phyloP scores from a whole-genome alignment of 1,140 invertebrate species.

The Cyclina sinensis region DNA sequence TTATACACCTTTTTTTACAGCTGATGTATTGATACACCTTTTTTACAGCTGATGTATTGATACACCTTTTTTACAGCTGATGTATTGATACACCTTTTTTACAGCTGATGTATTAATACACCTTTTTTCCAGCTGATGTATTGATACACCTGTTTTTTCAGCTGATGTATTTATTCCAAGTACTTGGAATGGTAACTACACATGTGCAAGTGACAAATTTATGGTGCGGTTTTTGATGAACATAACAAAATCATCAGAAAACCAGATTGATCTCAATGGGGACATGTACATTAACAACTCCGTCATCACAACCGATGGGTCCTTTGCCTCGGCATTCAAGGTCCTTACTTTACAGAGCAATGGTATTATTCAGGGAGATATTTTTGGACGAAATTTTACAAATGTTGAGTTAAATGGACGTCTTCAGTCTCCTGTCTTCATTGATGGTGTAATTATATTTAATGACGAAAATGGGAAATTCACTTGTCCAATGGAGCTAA shows the following conservation, averaged over 20 bases:
- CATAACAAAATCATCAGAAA: slow-evolving; percentile 17
- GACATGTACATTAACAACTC: slow-evolving; percentile 24
- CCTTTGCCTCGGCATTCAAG: slow-evolving; percentile 54
- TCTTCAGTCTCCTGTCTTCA: slow-evolving; percentile 29
- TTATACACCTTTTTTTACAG: too few relatives aligned
- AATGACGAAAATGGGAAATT: neutral
- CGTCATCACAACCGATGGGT: neutral
- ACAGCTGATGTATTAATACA: too few relatives aligned
- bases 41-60: too few relatives aligned
- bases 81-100: too few relatives aligned
- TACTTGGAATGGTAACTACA: slow-evolving; percentile 57
- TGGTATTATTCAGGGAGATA: neutral
- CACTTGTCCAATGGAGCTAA: slow-evolving; percentile 45
- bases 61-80: too few relatives aligned
- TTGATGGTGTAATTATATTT: slow-evolving; percentile 59
- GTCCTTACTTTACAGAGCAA: slow-evolving; percentile 38
- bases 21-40: too few relatives aligned
- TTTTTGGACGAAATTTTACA: slow-evolving; percentile 43
- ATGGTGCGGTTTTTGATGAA: slow-evolving; percentile 48
- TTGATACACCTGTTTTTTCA: neutral
- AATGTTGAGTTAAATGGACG: slow-evolving; percentile 55
- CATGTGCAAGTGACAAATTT: slow-evolving; percentile 31
- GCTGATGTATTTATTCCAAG: slow-evolving; percentile 45
- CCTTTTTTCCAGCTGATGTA: neutral
- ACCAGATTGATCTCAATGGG: slow-evolving; percentile 29